Percentiles rank a stretch among this genome's conserved stretches.
Conservation (phyloP, 2,888 invertebrate species). For the Brenthis hecate region DNA sequence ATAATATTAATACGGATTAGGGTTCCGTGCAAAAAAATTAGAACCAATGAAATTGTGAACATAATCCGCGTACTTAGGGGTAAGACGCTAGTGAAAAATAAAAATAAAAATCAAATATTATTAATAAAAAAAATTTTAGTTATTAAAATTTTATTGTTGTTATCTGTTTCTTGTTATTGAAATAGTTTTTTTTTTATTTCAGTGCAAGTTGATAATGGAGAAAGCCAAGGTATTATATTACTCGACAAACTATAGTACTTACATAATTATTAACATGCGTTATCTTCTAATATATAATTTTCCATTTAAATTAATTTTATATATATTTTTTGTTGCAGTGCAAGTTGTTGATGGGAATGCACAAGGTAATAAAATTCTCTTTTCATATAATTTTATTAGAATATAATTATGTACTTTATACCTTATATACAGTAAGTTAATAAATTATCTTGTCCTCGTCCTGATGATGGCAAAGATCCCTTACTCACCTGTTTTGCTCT, state of each 20-base stretch:
- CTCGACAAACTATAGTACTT: background rate
- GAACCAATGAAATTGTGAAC: no score
- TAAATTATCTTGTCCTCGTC: no score
- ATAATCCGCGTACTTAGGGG: no score
- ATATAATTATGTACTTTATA: background rate
- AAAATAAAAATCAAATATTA: no score
- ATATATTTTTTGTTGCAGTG: constrained; percentile 13
- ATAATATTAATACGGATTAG: no score
- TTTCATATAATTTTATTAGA: background rate
- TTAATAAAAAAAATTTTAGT: background rate
- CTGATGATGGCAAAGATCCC: no score
- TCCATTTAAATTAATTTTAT: background rate
- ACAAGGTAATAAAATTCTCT: background rate
- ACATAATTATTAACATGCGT: no score
- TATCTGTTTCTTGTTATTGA: background rate
- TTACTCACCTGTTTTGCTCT: no score
- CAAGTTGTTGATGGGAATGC: constrained; percentile 6
- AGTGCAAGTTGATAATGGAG: constrained; percentile 5
- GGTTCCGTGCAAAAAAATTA: no score
- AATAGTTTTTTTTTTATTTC: constrained; percentile 2
- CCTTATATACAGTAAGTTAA: no score
- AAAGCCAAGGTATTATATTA: constrained; percentile 1
- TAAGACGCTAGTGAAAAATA: no score
- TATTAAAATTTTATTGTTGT: no score
- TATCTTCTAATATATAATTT: constrained; percentile 8